These are phyloP conservation scores for Megalops cyprinoides DNA, from an alignment of 2,797 vertebrate species.

Conservation along the genomic window DNA sequence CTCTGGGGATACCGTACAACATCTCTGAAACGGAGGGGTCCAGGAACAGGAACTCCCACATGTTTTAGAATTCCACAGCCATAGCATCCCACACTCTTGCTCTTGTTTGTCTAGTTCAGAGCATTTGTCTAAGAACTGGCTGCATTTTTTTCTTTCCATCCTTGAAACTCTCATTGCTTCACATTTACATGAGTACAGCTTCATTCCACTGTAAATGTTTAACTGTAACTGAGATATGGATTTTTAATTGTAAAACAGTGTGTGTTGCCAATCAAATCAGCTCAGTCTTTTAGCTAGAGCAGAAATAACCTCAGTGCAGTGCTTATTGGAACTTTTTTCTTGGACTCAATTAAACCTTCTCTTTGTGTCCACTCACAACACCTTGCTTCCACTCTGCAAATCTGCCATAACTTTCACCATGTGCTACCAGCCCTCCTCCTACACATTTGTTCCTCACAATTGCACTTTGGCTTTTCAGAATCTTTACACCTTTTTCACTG, in stretches of 20 bases:
- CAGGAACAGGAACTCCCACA: background rate
- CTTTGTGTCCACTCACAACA: slow-evolving; percentile 1
- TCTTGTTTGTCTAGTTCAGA: background rate
- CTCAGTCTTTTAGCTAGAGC: background rate
- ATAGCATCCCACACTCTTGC: background rate
- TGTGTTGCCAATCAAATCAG: background rate
- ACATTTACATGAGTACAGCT: background rate
- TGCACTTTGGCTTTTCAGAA: background rate
- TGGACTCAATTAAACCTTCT: background rate
- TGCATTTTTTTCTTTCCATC: background rate
- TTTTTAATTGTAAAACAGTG: slow-evolving; percentile 4
- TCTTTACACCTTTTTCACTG: background rate
- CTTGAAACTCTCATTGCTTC: background rate
- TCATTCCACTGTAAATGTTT: background rate
- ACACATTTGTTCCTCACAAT: background rate
- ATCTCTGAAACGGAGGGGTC: background rate
- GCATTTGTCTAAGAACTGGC: background rate
- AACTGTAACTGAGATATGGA: background rate
- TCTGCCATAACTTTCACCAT: background rate
- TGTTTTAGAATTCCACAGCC: background rate
- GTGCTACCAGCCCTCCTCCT: background rate
- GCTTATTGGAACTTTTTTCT: background rate
- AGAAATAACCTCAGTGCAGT: slow-evolving; percentile 3
- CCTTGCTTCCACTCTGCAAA: background rate
- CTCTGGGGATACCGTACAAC: background rate